Evolutionary conservation across 2,888 invertebrate genomes (phyloP).

Genomic region (Ligdia adustata): DNA sequence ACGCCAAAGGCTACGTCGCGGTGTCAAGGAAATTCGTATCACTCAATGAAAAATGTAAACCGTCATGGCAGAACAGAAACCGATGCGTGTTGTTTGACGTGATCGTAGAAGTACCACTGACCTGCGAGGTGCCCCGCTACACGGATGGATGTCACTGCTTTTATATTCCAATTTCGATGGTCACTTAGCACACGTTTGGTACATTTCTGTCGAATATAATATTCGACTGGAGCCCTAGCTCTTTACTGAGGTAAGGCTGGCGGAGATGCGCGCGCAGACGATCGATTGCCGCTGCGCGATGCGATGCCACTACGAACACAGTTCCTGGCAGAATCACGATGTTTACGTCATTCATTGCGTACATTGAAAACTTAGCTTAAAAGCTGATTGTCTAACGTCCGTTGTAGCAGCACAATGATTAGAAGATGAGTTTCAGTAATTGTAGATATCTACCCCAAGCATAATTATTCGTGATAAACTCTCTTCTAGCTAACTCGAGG

Average conservation of each 20-base stretch:
- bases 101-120: conserved; percentile 44
- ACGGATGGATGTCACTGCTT: conserved; percentile 38
- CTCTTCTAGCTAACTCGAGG: too few species aligned
- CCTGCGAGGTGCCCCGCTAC: conserved; percentile 48
- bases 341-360: conserved; percentile 81
- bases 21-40: conserved; percentile 26
- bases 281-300: conserved; percentile 79
- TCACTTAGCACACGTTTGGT: conserved; percentile 74
- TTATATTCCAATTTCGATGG: conserved; percentile 49
- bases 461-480: too few species aligned
- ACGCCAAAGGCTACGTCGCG: conserved; percentile 20
- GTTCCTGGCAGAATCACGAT: conserved; percentile 65
- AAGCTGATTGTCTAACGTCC: conserved; percentile 22
- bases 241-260: conserved; percentile 67
- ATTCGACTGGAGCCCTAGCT: conserved; percentile 65
- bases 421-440: too few species aligned
- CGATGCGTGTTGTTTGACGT: neutral
- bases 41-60: conserved; percentile 33
- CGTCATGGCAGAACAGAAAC: conserved; percentile 37
- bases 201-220: conserved; percentile 77
- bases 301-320: conserved; percentile 57
- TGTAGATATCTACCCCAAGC: too few species aligned
- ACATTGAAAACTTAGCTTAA: conserved; percentile 68
- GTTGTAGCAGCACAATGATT: neutral
- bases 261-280: conserved; percentile 76